Evolutionary conservation across 2,888 invertebrate species (phyloP), one percentile per base, ranked within the genome.

Genomic region (Pilophorus perplexus): DNA sequence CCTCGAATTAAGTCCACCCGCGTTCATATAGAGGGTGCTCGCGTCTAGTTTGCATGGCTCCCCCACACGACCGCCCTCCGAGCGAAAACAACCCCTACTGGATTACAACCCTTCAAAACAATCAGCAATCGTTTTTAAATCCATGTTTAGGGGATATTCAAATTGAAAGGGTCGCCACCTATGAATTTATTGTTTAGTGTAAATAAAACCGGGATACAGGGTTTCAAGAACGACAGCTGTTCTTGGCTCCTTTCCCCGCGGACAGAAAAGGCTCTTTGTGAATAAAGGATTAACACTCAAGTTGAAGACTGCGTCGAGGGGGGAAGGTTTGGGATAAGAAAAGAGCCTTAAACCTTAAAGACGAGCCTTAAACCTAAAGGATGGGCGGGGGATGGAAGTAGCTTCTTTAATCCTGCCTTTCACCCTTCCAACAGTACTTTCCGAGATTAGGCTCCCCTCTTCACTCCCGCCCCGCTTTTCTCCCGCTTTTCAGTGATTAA

Each of bases 211-310:
- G n/a, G n/a, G n/a, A n/a, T n/a, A n/a, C n/a, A n/a, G n/a, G n/a
- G n/a, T n/a, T n/a, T n/a, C n/a, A n/a, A n/a, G 42, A 38, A 38
- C 55, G 55, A 55, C 55, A 55, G 55, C 37, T 55, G 55, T 38
- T 55, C 38, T 18, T 16, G 38, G 22, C 14, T 28, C 52, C 52
- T 28, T 52, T n/a, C n/a, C n/a, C n/a, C n/a, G n/a, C n/a, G n/a
- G 4, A 18, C 55, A 25, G 52, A 28, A 18, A n/a, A 37, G 55
- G 55, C 38, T 55, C 55, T 33, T 62, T 62, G 44, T 62, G 62
- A 62, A 62, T 62, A 46, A 46, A 62, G 46, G 62, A 62, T 62
- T 62, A 62, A 62, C 62, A 46, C 46, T 62, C 62, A 28, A 62
- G 62, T 62, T 62, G 27, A 46, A 62, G 62, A 20, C 46, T n/a